Conservation (phyloP, 2,113 vertebrate genomes). For the Canis aureus region DNA sequence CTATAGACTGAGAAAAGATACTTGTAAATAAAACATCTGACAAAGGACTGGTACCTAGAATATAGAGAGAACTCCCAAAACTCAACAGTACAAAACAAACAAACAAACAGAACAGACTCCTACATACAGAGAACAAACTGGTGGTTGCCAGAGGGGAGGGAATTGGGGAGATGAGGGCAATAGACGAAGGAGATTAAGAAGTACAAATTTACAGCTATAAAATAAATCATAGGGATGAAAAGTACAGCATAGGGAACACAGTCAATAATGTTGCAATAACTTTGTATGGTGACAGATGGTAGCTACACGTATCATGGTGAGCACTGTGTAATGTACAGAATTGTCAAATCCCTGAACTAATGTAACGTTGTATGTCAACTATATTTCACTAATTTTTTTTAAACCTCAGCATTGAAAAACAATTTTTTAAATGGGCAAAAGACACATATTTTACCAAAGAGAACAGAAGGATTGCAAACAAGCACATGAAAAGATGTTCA, state of each 20-base stretch:
- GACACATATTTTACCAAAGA: not conserved
- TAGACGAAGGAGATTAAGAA: not conserved
- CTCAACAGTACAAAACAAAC: not conserved
- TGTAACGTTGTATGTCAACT: not conserved
- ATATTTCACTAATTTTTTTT: not conserved
- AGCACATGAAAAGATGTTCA: not conserved
- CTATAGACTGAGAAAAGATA: not conserved
- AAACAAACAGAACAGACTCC: not conserved
- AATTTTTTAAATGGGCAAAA: not conserved
- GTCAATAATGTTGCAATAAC: not conserved
- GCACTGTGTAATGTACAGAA: not conserved
- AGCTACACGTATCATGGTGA: not conserved
- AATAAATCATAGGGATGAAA: not conserved
- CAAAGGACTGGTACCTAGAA: conserved; percentile 11
- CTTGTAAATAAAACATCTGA: not conserved
- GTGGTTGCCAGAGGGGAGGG: not conserved
- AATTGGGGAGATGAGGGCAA: not conserved
- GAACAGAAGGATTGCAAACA: conserved; percentile 14
- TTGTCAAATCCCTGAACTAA: not conserved
- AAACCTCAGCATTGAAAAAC: not conserved
- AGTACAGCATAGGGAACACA: not conserved
- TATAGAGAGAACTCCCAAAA: not conserved
- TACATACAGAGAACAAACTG: not conserved
- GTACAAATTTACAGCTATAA: not conserved
- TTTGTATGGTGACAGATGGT: not conserved